These are phyloP conservation scores for Tautogolabrus adspersus DNA, from an alignment of 2,113 vertebrate genomes.

Conservation along the genomic window DNA sequence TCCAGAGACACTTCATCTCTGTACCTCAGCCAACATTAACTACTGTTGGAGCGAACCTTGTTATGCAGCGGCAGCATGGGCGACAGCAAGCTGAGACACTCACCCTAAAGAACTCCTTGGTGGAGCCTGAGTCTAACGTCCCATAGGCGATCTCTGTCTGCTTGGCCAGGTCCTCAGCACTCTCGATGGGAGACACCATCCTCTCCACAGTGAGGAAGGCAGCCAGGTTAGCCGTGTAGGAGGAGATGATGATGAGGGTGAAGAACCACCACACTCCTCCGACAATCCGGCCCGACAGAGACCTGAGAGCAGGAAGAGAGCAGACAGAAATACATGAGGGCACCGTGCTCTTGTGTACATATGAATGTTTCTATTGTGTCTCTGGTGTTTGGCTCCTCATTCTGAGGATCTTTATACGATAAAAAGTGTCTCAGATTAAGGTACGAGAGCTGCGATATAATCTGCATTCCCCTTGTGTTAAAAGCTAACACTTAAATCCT, in stretches of 20 bases:
- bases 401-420: too few relatives aligned
- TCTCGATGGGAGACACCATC: constrained; percentile 98
- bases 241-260: constrained; percentile 99
- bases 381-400: constrained; percentile 1
- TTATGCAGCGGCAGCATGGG: constrained; percentile 17
- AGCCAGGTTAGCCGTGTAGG: constrained; percentile 97
- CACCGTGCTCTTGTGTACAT: constrained; percentile 5
- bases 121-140: constrained; percentile 96
- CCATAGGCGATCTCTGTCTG: constrained; percentile 98
- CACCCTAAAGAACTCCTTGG: constrained; percentile 99
- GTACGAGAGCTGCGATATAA: neutral
- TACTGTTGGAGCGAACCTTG: neutral
- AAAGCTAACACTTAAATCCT: constrained; percentile 1
- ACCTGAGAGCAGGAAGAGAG: constrained; percentile 81
- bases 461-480: neutral
- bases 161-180: constrained; percentile 96
- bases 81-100: constrained; percentile 65
- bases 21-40: constrained; percentile 35
- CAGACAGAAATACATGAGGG: constrained; percentile 44
- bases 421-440: neutral
- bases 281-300: constrained; percentile 95
- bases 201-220: constrained; percentile 98
- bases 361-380: neutral
- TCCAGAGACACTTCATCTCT: constrained; percentile 18
- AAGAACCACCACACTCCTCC: constrained; percentile 99